Evolutionary conservation across 2,113 vertebrate species (phyloP).

Genomic region (mouse (Mus musculus)): DNA sequence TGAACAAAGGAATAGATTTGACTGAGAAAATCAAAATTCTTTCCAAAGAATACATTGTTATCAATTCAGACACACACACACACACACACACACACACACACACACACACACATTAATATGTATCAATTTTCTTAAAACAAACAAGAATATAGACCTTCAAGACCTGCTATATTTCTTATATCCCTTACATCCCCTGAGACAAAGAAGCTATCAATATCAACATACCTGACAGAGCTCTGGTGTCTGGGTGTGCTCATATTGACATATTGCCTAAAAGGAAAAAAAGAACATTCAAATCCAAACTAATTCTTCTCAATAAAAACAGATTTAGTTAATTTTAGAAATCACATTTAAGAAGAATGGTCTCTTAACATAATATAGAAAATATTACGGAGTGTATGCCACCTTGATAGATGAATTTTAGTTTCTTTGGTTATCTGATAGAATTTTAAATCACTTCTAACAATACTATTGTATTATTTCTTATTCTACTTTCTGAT

Average conservation of each 20-base stretch:
- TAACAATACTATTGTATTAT: neutral
- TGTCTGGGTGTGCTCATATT: constrained; percentile 85
- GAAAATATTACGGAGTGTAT: neutral
- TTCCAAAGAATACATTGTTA: constrained; percentile 36
- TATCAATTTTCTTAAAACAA: constrained; percentile 62
- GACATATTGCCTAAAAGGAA: constrained; percentile 83
- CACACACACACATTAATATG: neutral
- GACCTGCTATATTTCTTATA: constrained; percentile 94
- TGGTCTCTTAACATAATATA: neutral
- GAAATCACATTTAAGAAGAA: constrained; percentile 42
- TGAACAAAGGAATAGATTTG: constrained; percentile 10
- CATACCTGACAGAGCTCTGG: constrained; percentile 95
- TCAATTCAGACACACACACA: neutral
- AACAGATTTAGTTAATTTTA: constrained; percentile 56
- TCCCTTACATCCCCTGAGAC: constrained; percentile 97
- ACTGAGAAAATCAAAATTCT: constrained; percentile 17
- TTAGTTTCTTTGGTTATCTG: constrained; percentile 22
- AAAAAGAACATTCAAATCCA: constrained; percentile 80
- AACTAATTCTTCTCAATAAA: constrained; percentile 72
- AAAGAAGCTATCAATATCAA: constrained; percentile 99
- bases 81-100: neutral
- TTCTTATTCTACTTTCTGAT: neutral
- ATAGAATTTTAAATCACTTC: constrained; percentile 30
- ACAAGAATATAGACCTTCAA: constrained; percentile 91
- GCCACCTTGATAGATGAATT: neutral